Percentiles rank a stretch among this genome's conserved stretches.
Conservation (phyloP, 2,797 vertebrate species). For the Sphenodon punctatus region DNA sequence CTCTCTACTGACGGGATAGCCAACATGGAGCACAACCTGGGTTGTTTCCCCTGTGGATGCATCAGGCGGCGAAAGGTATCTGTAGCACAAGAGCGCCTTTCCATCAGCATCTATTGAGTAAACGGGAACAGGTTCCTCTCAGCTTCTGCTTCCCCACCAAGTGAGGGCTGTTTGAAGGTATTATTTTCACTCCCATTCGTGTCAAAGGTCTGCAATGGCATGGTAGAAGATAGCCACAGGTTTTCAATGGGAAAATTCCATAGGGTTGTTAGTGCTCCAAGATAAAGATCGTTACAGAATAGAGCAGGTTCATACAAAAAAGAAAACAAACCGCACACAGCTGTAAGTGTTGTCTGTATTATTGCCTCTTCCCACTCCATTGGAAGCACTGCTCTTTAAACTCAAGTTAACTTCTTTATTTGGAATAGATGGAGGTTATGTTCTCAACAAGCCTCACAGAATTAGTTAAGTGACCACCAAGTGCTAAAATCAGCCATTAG, state of each 20-base stretch:
- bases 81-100: too few relatives aligned
- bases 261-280: background rate
- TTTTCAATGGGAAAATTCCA: background rate
- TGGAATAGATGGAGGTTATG: constrained; percentile 5
- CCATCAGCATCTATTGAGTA: too few relatives aligned
- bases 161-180: too few relatives aligned
- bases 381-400: background rate
- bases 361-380: background rate
- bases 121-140: too few relatives aligned
- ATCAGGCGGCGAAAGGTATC: too few relatives aligned
- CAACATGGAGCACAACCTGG: too few relatives aligned
- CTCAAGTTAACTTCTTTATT: constrained; percentile 9
- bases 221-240: background rate
- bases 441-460: constrained; percentile 5
- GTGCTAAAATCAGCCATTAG: constrained; percentile 56
- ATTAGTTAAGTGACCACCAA: constrained; percentile 54
- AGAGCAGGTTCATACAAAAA: accelerated
- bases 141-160: too few relatives aligned
- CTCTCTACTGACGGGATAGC: too few relatives aligned
- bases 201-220: background rate
- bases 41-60: too few relatives aligned
- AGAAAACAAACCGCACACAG: background rate
- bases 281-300: background rate
- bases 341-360: background rate
- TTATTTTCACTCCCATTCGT: background rate